These are phyloP conservation scores for Ophraella communa DNA, from an alignment of 2,888 invertebrate genomes.

Conservation along the genomic window DNA sequence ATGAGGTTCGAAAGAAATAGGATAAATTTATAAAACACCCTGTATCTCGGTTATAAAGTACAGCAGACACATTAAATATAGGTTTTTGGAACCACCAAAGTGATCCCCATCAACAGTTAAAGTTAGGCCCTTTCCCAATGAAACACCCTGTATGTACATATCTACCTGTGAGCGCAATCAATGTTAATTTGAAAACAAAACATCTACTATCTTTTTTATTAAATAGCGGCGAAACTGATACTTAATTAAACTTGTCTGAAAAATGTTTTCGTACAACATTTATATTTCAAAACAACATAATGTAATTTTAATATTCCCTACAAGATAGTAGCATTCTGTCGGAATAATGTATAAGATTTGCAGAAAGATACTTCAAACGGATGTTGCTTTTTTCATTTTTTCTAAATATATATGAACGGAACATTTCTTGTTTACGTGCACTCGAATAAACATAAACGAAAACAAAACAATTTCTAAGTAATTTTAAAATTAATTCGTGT, in stretches of 20 bases:
- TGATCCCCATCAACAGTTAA: too few relatives aligned
- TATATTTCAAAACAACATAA: neutral
- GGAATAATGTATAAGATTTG: neutral
- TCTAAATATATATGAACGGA: neutral
- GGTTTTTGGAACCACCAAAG: too few relatives aligned
- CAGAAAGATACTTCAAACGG: neutral
- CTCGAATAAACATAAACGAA: neutral
- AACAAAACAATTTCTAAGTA: neutral
- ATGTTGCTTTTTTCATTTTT: too few relatives aligned
- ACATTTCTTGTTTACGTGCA: neutral
- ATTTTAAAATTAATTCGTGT: neutral
- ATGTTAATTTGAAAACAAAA: neutral
- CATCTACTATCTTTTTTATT: neutral
- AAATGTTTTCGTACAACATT: neutral
- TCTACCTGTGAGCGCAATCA: too few relatives aligned
- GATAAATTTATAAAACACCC: too few relatives aligned
- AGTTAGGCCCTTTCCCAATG: too few relatives aligned
- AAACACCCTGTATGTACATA: too few relatives aligned
- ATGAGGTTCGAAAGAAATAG: too few relatives aligned
- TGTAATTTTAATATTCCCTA: neutral
- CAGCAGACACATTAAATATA: too few relatives aligned
- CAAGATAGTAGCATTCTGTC: neutral
- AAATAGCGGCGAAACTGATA: neutral
- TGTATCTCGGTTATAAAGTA: too few relatives aligned
- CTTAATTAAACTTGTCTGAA: neutral